Evolutionary conservation across 2,113 vertebrate genomes (phyloP).

Genomic region (Ploceus nigricollis): DNA sequence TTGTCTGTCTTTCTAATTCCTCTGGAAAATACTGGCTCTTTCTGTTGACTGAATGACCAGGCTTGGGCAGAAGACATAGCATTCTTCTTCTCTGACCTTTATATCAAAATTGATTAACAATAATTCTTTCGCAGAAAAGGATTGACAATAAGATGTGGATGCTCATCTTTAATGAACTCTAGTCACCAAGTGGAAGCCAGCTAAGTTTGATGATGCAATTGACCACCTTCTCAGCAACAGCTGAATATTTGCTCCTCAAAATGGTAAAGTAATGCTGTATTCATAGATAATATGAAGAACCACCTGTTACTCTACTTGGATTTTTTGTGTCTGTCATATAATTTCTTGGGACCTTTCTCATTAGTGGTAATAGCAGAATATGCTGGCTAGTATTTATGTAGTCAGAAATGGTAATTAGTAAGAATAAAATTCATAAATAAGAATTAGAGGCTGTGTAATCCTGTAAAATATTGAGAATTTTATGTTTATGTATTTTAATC

Average conservation of each 20-base stretch:
- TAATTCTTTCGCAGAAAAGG: conserved; percentile 37
- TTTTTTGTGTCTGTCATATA: background rate
- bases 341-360: background rate
- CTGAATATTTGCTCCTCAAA: background rate
- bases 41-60: conserved; percentile 2
- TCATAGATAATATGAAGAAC: background rate
- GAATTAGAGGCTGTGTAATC: background rate
- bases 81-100: conserved; percentile 46
- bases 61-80: background rate
- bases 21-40: background rate
- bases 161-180: conserved; percentile 17
- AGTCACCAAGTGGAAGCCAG: background rate
- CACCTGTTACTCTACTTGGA: background rate
- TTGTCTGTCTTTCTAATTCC: conserved; percentile 29
- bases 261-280: background rate
- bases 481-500: conserved; percentile 14
- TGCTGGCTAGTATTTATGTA: background rate
- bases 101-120: conserved; percentile 53
- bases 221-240: background rate
- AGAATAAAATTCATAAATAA: background rate
- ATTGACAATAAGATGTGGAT: conserved; percentile 33
- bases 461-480: conserved; percentile 12
- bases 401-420: background rate
- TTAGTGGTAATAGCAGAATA: background rate
- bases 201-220: background rate